Evolutionary conservation across 2,888 invertebrate species (phyloP).

Genomic region (Eupeodes latifasciatus): DNA sequence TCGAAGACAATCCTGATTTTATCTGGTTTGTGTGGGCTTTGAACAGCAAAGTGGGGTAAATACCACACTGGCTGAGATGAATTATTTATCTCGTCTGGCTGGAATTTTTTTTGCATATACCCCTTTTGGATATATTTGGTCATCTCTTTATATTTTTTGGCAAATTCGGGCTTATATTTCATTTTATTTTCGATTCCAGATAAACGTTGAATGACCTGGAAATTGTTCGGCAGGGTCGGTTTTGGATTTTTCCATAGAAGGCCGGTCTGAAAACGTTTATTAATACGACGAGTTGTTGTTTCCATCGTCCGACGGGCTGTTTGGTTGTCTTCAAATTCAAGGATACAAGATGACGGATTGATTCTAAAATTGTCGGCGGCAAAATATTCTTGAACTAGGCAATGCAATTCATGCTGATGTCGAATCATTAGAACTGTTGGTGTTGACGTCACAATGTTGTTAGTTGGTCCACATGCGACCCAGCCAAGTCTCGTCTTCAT

Average conservation of each 20-base stretch:
- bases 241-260: slow-evolving; percentile 54
- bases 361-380: slow-evolving; percentile 6
- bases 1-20: slow-evolving; percentile 78
- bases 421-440: too few relatives aligned
- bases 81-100: too few relatives aligned
- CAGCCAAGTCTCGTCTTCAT: too few relatives aligned
- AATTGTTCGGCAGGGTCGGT: slow-evolving; percentile 11
- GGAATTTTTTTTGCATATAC: too few relatives aligned
- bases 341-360: neutral
- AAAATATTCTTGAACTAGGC: too few relatives aligned
- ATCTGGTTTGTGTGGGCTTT: slow-evolving; percentile 77
- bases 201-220: neutral
- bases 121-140: slow-evolving; percentile 49
- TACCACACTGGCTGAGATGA: too few relatives aligned
- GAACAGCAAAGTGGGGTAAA: too few relatives aligned
- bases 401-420: too few relatives aligned
- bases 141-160: neutral
- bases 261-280: slow-evolving; percentile 59
- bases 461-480: too few relatives aligned
- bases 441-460: too few relatives aligned
- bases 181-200: neutral
- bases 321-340: slow-evolving; percentile 48
- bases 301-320: slow-evolving; percentile 39
- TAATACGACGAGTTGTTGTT: slow-evolving; percentile 32
- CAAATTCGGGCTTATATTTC: neutral